phyloP scores from a whole-genome alignment of 2,888 invertebrate species.

The Trissolcus japonicus region DNA sequence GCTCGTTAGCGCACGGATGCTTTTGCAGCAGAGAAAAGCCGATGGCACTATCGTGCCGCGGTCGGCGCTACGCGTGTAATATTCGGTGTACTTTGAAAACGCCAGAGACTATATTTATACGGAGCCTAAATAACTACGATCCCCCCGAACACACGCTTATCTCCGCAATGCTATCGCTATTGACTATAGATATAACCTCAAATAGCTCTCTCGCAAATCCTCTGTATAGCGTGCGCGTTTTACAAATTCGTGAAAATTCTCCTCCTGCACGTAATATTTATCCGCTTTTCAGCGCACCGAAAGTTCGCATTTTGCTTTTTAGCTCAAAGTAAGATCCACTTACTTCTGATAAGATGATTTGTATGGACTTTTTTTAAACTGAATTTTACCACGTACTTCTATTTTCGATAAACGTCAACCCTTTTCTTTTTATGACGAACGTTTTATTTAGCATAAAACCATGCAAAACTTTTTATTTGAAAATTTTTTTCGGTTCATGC shows the following conservation, averaged over 20 bases:
- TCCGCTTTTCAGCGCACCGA: too few species aligned
- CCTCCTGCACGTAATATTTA: background rate
- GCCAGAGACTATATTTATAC: slow-evolving; percentile 51
- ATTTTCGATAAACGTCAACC: too few species aligned
- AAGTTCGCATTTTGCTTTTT: too few species aligned
- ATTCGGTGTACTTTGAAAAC: slow-evolving; percentile 51
- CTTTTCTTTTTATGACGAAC: too few species aligned
- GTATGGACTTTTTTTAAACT: too few species aligned
- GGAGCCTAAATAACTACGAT: slow-evolving; percentile 39
- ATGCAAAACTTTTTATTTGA: too few species aligned
- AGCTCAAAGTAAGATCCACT: too few species aligned
- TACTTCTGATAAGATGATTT: too few species aligned
- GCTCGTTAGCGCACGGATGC: slow-evolving; percentile 29
- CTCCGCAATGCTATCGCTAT: slow-evolving; percentile 13
- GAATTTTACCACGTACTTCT: too few species aligned
- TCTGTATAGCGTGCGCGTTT: background rate
- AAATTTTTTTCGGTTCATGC: too few species aligned
- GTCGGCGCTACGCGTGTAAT: slow-evolving; percentile 38
- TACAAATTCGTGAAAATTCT: background rate
- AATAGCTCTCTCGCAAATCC: slow-evolving; percentile 8
- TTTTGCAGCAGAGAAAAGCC: slow-evolving; percentile 22
- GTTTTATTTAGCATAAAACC: too few species aligned
- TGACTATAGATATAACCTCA: slow-evolving; percentile 17
- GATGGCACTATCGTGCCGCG: slow-evolving; percentile 39
- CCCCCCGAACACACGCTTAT: slow-evolving; percentile 22